A percentile compares a stretch with the other conserved stretches of the same genome.
Evolutionary conservation across 1,140 invertebrate genomes (phyloP).

Genomic region (Teleopsis dalmanni): DNA sequence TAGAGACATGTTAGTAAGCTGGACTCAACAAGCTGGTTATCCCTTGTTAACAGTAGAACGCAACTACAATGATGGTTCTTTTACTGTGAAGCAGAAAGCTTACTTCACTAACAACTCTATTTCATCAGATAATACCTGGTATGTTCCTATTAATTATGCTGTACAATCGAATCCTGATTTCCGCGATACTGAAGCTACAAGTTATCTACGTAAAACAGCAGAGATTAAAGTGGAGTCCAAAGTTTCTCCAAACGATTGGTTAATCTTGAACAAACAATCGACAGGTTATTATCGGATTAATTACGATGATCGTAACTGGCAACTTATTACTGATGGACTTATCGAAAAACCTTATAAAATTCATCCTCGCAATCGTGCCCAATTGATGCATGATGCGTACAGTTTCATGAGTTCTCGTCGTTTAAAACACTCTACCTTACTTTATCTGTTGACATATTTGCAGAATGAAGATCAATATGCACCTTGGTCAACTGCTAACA

Average conservation of each 20-base stretch:
- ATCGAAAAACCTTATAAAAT: slow-evolving; percentile 48
- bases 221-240: slow-evolving; percentile 10
- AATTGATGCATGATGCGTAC: slow-evolving; percentile 68
- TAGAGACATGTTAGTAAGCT: slow-evolving; percentile 53
- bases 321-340: slow-evolving; percentile 46
- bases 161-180: slow-evolving; percentile 44
- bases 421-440: slow-evolving; percentile 43
- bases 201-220: slow-evolving; percentile 20
- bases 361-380: slow-evolving; percentile 62
- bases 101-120: slow-evolving; percentile 27
- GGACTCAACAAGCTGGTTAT: slow-evolving; percentile 61
- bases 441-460: slow-evolving; percentile 51
- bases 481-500: slow-evolving; percentile 52
- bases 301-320: slow-evolving; percentile 54
- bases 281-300: slow-evolving; percentile 58
- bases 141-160: slow-evolving; percentile 50
- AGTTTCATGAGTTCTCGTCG: slow-evolving; percentile 55
- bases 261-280: slow-evolving; percentile 55
- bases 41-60: slow-evolving; percentile 54
- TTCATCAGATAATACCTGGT: slow-evolving; percentile 29
- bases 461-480: slow-evolving; percentile 52
- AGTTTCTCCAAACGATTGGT: slow-evolving; percentile 44
- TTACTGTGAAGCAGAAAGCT: slow-evolving; percentile 44
- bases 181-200: slow-evolving; percentile 39
- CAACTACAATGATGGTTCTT: slow-evolving; percentile 38